Base-by-base conservation (phyloP, 2,888 invertebrate genomes). In the Teleiodes luculella region DNA sequence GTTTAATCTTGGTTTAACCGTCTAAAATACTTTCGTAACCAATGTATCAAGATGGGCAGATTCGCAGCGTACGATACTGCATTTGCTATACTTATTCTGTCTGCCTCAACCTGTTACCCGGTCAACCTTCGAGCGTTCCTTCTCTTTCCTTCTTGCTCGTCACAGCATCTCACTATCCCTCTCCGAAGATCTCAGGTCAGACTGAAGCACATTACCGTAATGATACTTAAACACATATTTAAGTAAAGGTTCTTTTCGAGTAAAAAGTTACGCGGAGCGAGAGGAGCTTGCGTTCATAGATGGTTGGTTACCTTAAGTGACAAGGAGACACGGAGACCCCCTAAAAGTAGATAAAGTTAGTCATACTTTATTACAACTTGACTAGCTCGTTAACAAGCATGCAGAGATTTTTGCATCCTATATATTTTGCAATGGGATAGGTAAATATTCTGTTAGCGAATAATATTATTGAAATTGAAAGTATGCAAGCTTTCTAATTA, bases 21-120 rank as follows among this genome's bases (percentile, higher is more conserved):
- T 57, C 33, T 53, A 33, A n/a, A n/a, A 33, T 50, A 39, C 50
- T 67, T 60, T 57, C 64, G 66, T 73, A 62, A 61, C 56, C 63
- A 64, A 71, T 65, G 69, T 65, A 73, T 73, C 77, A 72, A 79
- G 80, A 83, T 80, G 76, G 75, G 70, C 71, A 65, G 75, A 63
- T 66, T 65, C 68, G 65, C 65, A 58, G 63, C 62, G 82, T 82
- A 83, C 83, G 74, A 85, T 86, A 86, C 83, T 71, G 81, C 76
- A 75, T 79, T 85, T 76, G 82, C 83, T 82, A 75, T 72, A 83
- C 83, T 84, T 83, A 84, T 80, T 81, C 78, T 78, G 83, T 81
- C 82, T 80, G 80, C 81, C 68, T 72, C 82, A 88, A 88, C 87
- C 87, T 86, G 88, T 87, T 87, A 86, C 82, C 80, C 80, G 84